Base-by-base conservation (phyloP, 1,140 invertebrate genomes). In the Bombus waltoni region DNA sequence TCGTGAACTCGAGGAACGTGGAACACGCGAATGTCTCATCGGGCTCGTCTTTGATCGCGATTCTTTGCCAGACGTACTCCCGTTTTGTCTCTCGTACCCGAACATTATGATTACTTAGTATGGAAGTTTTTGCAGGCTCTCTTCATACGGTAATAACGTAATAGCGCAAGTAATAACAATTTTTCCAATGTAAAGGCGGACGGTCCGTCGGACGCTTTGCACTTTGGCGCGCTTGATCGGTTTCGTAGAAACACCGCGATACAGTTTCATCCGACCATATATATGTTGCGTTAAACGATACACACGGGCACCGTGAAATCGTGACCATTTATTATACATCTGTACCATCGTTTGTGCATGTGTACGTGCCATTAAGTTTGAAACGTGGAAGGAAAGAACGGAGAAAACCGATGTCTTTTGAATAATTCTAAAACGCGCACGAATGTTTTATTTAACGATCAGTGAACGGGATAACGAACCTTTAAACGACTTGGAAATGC, bases 401-500 rank as follows among this genome's bases (percentile, higher is more conserved):
- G 38, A 38, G 53, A 15, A 15, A 15, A 0, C 62, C 13, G 57
- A 8, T 32, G 4, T 57, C 62, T 79, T 71, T 62, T 84, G 53
- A 84, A 70, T 84, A 47, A 57, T 84, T 44, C 66, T 6, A 62
- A 59, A 72, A 72, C 47, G 13, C 22, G 28, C 22, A 25, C 25
- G 25, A 75, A 35, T 44, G 32, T 72, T 84, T 84, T 72, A 72
- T 84, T 84, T 79, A 59, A 35, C 44, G 40, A 32, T 47, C 75
- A 28, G 35, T 40, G 68, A 47, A 68, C 38, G 62, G 47, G 62
- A 66, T 83, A 84, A 84, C 65, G 47, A 70, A 53, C 22, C n/a
- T 71, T n/a, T 53, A 47, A 68, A 38, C 42, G 42, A 68, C 42
- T 53, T 38, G 3, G 42, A 35, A 75, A 65, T 9, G 62, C 25